phyloP scores from a whole-genome alignment of 2,113 vertebrate species.

The Myotis yumanensis region DNA sequence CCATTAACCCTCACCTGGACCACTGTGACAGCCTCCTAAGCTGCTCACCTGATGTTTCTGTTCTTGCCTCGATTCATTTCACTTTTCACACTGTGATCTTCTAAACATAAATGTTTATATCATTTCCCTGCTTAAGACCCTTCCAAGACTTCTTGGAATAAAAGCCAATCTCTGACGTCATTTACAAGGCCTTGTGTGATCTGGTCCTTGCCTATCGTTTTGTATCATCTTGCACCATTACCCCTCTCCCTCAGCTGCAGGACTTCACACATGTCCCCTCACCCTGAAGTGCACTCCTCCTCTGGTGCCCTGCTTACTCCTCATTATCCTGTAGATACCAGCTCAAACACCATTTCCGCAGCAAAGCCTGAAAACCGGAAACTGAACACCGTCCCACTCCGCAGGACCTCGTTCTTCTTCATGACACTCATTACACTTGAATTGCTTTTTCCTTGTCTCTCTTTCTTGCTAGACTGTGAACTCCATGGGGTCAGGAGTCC shows the following conservation, averaged over 20 bases:
- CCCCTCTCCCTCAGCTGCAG: not conserved
- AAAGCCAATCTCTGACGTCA: conserved; percentile 34
- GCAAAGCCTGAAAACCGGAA: conserved; percentile 23
- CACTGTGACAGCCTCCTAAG: not conserved
- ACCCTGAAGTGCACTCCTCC: not conserved
- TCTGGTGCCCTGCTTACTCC: not conserved
- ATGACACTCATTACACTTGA: not conserved
- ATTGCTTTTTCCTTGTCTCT: not conserved
- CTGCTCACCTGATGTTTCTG: not conserved
- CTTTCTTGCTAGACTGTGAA: not conserved
- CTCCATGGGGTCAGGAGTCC: not conserved
- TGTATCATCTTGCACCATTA: not conserved
- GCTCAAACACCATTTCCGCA: not conserved
- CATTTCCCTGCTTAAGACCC: conserved; percentile 50
- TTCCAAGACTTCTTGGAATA: conserved; percentile 62
- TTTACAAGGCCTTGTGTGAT: not conserved
- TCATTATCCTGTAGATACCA: conserved; percentile 5
- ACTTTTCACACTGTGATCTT: conserved; percentile 11
- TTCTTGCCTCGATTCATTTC: conserved; percentile 8
- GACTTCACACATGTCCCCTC: conserved; percentile 12
- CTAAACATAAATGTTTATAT: conserved; percentile 57
- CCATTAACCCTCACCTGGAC: not conserved
- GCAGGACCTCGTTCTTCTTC: not conserved
- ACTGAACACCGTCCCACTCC: not conserved
- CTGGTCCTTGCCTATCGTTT: conserved; percentile 37